Conservation (phyloP, 2,888 invertebrate species). For the Lamellibrachia columna region DNA sequence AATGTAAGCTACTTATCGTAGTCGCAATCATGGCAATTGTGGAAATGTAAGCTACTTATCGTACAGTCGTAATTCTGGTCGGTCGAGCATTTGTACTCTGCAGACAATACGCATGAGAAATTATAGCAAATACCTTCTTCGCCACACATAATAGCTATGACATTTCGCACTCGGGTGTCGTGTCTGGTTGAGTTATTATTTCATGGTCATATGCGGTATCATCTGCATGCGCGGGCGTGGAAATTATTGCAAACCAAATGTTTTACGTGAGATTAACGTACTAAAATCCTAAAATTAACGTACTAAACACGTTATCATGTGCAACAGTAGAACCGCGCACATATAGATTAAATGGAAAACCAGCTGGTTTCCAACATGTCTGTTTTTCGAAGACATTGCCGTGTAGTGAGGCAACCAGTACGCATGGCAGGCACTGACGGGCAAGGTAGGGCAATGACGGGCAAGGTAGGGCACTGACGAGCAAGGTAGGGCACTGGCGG, state of each 20-base stretch:
- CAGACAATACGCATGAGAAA: not conserved
- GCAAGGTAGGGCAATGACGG: no score
- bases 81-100: not conserved
- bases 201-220: not conserved
- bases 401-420: not conserved
- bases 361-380: no score
- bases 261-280: not conserved
- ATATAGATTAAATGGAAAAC: not conserved
- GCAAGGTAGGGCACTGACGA: not conserved
- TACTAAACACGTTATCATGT: not conserved
- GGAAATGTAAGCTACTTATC: not conserved
- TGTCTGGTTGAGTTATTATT: not conserved
- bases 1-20: not conserved
- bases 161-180: not conserved
- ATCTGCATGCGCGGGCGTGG: not conserved
- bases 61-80: not conserved
- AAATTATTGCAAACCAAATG: not conserved
- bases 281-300: not conserved
- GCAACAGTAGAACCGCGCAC: not conserved
- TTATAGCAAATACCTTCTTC: not conserved
- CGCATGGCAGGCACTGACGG: not conserved
- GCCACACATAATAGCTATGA: not conserved
- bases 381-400: not conserved
- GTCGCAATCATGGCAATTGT: not conserved
- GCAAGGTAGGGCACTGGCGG: no score